These are phyloP conservation scores for Drosophila albomicans DNA, from an alignment of 1,140 invertebrate species.

Conservation along the genomic window DNA sequence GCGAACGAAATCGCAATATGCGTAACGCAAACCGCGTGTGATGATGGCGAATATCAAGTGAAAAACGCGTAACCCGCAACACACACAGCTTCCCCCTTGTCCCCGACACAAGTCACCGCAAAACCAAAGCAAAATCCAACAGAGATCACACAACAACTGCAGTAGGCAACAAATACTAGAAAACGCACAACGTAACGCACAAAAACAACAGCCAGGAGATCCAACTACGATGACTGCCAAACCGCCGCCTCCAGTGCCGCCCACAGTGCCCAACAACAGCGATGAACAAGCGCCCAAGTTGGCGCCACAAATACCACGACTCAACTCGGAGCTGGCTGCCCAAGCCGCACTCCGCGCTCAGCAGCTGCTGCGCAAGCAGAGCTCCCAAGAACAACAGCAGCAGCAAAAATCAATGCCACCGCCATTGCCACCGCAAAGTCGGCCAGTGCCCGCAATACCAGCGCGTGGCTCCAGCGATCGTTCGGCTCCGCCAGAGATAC, in stretches of 20 bases:
- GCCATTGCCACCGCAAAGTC: constrained; percentile 72
- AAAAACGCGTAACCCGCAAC: constrained; percentile 13
- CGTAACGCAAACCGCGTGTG: constrained; percentile 54
- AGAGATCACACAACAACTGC: neutral
- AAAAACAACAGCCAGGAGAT: neutral
- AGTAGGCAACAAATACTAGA: neutral
- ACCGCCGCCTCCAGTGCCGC: constrained; percentile 67
- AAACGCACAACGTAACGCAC: constrained; percentile 59
- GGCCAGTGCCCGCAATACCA: constrained; percentile 82
- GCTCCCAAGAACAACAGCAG: constrained; percentile 55
- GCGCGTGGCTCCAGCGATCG: constrained; percentile 75
- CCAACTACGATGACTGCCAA: constrained; percentile 62
- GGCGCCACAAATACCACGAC: constrained; percentile 78
- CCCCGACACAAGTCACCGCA: neutral
- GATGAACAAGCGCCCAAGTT: constrained; percentile 67
- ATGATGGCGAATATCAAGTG: constrained; percentile 56
- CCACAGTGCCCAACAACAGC: constrained; percentile 36
- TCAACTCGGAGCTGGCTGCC: constrained; percentile 79
- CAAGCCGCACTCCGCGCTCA: constrained; percentile 80
- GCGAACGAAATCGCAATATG: constrained; percentile 28
- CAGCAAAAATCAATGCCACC: constrained; percentile 57
- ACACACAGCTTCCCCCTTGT: too few relatives aligned
- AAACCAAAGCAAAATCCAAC: neutral
- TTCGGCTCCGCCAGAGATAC: constrained; percentile 79
- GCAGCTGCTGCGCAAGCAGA: constrained; percentile 76